phyloP scores from a whole-genome alignment of 1,140 invertebrate genomes.

The Globodera rostochiensis region DNA sequence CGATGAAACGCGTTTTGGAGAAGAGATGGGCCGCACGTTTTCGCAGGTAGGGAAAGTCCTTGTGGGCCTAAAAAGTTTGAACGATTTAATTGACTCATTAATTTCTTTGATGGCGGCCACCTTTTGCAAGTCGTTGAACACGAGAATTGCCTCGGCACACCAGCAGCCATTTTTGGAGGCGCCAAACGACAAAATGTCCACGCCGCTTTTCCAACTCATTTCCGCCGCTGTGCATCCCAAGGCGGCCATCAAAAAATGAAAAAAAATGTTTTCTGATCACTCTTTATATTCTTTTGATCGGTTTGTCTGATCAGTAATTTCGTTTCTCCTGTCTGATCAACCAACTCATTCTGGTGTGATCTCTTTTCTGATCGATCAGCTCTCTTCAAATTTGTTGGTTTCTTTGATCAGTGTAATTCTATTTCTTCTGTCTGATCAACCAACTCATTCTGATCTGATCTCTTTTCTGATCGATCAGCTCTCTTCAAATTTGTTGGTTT shows the following conservation, averaged over 20 bases:
- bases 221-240: constrained; percentile 32
- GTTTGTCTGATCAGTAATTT: too few relatives aligned
- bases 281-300: too few relatives aligned
- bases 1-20: constrained; percentile 35
- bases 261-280: too few relatives aligned
- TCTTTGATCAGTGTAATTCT: too few relatives aligned
- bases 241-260: background rate
- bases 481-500: too few relatives aligned
- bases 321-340: background rate
- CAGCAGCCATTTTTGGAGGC: constrained; percentile 37
- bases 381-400: too few relatives aligned
- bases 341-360: too few relatives aligned
- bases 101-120: background rate
- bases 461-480: too few relatives aligned
- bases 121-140: constrained; percentile 29
- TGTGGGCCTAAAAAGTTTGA: constrained; percentile 13
- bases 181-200: constrained; percentile 34
- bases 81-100: background rate
- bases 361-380: too few relatives aligned
- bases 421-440: too few relatives aligned
- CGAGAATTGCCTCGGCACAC: constrained; percentile 35
- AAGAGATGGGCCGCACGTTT: constrained; percentile 34
- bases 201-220: constrained; percentile 34
- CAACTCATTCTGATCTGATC: too few relatives aligned
- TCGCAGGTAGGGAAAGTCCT: constrained; percentile 28